Base-by-base conservation (phyloP, 92 coral and sea anemone species). In the Porites lobata region DNA sequence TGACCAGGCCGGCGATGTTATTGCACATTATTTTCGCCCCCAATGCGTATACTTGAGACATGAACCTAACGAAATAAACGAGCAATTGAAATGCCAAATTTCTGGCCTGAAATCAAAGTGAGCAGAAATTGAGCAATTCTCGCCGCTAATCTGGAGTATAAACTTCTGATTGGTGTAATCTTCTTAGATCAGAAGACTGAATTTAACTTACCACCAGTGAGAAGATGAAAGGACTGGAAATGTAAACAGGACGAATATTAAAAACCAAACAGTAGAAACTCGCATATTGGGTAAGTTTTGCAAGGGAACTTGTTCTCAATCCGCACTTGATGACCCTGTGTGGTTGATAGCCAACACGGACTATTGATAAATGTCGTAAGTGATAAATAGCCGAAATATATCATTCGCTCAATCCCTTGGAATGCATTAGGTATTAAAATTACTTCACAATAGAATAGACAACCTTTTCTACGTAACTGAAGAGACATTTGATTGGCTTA, bases 11-110 rank as follows among this genome's bases (percentile, higher is more conserved):
- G 9, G 92, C 93, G 26, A 98, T 93, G 80, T 90, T 95, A 69
- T 91, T 95, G 68, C 99, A 98, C 99, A 98, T 98, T 62, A 98
- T 93, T 79, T 98, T 95, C 2, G 99, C 96, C 11, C 99, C 99
- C 29, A 96, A 85, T 1, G 99, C 99, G 68, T 84, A 98, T 69
- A 98, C 96, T 80, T 98, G 94, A 1, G 99, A 98, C 96, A 98
- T 98, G 47, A 95, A 98, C 98, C 99, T 98, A 76, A 1, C n/a
- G 79, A 82, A 26, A 32, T 14, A 80, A 74, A 78, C 53, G 78
- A 90, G 72, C 69, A 75, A 53, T 22, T 10, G 17, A n/a, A 19
- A 26, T 10, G 65, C 4, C 22, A 10, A 62, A 72, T 84, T 73
- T 82, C 69, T 57, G 54, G 15, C 54, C 69, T 38, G 15, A 9